Evolutionary conservation across 2,888 invertebrate species (phyloP).

Genomic region (Eilema caniola): DNA sequence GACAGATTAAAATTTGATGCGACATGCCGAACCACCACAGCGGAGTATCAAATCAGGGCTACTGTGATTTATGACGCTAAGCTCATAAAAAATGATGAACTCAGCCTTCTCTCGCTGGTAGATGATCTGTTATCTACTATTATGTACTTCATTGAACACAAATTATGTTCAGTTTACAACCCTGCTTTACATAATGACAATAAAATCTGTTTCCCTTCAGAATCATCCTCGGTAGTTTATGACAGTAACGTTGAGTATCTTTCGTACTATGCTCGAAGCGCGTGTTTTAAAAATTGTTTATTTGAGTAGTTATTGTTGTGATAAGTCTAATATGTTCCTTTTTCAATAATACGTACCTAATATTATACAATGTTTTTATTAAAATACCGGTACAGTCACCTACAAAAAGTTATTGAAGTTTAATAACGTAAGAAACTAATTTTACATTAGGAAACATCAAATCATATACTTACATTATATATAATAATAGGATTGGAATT

Average conservation of each 20-base stretch:
- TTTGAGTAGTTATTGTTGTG: neutral
- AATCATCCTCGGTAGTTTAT: neutral
- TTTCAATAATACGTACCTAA: neutral
- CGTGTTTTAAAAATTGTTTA: neutral
- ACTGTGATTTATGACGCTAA: neutral
- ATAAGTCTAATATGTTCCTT: neutral
- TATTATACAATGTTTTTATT: too few species aligned
- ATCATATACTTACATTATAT: too few species aligned
- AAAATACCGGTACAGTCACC: neutral
- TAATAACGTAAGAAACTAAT: neutral
- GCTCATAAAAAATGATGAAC: neutral
- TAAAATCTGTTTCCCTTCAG: neutral
- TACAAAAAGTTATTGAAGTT: neutral
- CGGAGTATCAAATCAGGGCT: neutral
- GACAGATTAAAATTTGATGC: neutral
- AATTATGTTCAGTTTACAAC: neutral
- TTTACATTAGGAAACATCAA: neutral
- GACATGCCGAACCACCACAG: neutral
- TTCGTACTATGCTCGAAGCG: neutral
- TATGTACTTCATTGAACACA: conserved; percentile 1
- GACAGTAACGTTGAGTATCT: neutral
- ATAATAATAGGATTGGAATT: neutral
- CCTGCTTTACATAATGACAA: neutral
- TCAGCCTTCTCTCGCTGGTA: neutral
- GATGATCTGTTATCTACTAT: conserved; percentile 4